A percentile compares a stretch with the other conserved stretches of the same genome.
These are phyloP conservation scores for Caenorhabditis panamensis DNA, from an alignment of 2,888 invertebrate species.

Conservation along the genomic window DNA sequence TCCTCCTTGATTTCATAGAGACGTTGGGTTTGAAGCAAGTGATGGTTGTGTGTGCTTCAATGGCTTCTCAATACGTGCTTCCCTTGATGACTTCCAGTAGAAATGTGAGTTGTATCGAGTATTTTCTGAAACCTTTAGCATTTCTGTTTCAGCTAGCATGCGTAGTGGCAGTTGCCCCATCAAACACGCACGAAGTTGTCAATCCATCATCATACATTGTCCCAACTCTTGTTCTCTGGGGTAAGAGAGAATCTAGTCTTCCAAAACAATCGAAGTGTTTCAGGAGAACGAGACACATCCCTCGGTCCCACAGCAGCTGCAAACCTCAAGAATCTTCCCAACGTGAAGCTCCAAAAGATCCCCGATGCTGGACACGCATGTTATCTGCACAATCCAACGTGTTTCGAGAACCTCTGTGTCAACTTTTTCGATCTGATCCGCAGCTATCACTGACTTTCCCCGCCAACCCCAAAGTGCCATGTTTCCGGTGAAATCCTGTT, in stretches of 20 bases:
- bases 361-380: conserved; percentile 69
- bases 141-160: conserved; percentile 65
- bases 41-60: conserved; percentile 69
- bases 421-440: conserved; percentile 73
- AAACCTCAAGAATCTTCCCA: conserved; percentile 67
- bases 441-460: conserved; percentile 59
- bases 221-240: conserved; percentile 70
- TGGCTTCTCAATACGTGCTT: conserved; percentile 71
- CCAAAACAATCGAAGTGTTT: neutral
- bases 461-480: conserved; percentile 27
- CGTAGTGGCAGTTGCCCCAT: conserved; percentile 70
- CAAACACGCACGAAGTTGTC: conserved; percentile 69
- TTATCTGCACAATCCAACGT: conserved; percentile 70
- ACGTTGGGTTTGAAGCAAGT: conserved; percentile 65
- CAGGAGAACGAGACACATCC: conserved; percentile 68
- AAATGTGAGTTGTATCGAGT: conserved; percentile 28
- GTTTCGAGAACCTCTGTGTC: conserved; percentile 66
- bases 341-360: conserved; percentile 63
- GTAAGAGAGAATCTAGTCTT: conserved; percentile 24
- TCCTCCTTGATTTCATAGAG: conserved; percentile 63
- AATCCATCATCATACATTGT: conserved; percentile 59
- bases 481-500: conserved; percentile 40
- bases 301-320: conserved; percentile 71
- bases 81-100: conserved; percentile 63
- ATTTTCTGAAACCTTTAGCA: neutral